Evolutionary conservation across 1,140 invertebrate genomes (phyloP).

Genomic region (Drepana arcuata): DNA sequence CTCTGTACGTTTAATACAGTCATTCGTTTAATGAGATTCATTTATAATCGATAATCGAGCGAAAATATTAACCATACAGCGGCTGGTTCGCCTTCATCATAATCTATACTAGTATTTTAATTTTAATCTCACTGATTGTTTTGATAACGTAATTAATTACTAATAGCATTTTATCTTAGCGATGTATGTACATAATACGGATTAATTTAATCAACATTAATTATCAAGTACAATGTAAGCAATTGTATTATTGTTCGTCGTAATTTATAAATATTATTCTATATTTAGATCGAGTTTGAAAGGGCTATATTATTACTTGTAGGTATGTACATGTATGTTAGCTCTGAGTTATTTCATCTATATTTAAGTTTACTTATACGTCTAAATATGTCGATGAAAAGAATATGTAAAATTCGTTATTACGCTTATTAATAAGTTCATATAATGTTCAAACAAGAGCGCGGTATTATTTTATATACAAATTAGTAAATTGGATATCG

Average conservation of each 20-base stretch:
- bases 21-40: constrained; percentile 22
- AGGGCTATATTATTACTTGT: too few relatives aligned
- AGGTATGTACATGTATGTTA: too few relatives aligned
- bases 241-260: constrained; percentile 11
- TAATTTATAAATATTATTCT: too few relatives aligned
- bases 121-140: constrained; percentile 65
- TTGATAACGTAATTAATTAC: constrained; percentile 58
- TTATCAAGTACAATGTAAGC: constrained; percentile 20
- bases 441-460: too few relatives aligned
- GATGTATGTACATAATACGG: constrained; percentile 53
- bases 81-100: constrained; percentile 23
- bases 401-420: constrained; percentile 51
- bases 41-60: too few relatives aligned
- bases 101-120: constrained; percentile 53
- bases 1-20: too few relatives aligned
- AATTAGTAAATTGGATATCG: too few relatives aligned
- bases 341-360: too few relatives aligned
- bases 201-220: constrained; percentile 27
- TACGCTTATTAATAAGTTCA: too few relatives aligned
- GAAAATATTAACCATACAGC: constrained; percentile 44
- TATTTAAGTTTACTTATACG: too few relatives aligned
- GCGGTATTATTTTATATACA: too few relatives aligned
- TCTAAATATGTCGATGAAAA: constrained; percentile 39
- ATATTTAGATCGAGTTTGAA: too few relatives aligned
- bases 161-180: constrained; percentile 60